phyloP scores from a whole-genome alignment of 2,888 invertebrate species.

The Crossocerus cetratus region DNA sequence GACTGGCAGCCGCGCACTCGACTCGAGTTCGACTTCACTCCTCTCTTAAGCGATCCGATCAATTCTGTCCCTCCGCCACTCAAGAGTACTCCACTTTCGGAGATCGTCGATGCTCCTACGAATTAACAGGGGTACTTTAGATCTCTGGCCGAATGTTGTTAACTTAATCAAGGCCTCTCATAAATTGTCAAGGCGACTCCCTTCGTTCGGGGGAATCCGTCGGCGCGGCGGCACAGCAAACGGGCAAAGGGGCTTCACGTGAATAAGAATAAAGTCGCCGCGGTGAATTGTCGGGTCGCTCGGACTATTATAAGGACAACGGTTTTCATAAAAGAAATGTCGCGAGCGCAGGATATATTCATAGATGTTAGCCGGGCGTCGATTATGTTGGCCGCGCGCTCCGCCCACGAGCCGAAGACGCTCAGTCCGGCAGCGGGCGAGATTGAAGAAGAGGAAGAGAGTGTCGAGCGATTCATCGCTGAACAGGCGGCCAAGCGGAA shows the following conservation, averaged over 20 bases:
- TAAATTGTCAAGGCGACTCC: no score
- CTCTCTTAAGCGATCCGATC: constrained; percentile 30
- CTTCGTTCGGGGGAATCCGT: background rate
- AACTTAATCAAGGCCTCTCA: no score
- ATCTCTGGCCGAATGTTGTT: no score
- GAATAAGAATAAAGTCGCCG: constrained; percentile 43
- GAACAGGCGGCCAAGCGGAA: constrained; percentile 61
- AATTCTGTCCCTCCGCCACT: constrained; percentile 9
- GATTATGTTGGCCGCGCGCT: constrained; percentile 47
- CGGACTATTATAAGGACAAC: constrained; percentile 26
- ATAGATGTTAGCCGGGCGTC: constrained; percentile 12
- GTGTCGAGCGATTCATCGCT: constrained; percentile 16
- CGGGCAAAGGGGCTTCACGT: constrained; percentile 27
- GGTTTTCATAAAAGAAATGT: constrained; percentile 32
- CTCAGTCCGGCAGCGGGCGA: background rate
- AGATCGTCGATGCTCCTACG: background rate
- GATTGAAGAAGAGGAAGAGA: constrained; percentile 31
- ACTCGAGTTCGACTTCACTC: constrained; percentile 13
- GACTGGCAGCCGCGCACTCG: constrained; percentile 30
- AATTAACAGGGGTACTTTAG: background rate
- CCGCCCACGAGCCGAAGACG: constrained; percentile 44
- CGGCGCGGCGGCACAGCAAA: constrained; percentile 13
- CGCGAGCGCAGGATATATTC: constrained; percentile 36
- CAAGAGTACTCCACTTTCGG: background rate
- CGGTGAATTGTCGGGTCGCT: background rate